Base-by-base conservation (phyloP, 2,113 vertebrate genomes). In the Ptychochromis oligacanthus region DNA sequence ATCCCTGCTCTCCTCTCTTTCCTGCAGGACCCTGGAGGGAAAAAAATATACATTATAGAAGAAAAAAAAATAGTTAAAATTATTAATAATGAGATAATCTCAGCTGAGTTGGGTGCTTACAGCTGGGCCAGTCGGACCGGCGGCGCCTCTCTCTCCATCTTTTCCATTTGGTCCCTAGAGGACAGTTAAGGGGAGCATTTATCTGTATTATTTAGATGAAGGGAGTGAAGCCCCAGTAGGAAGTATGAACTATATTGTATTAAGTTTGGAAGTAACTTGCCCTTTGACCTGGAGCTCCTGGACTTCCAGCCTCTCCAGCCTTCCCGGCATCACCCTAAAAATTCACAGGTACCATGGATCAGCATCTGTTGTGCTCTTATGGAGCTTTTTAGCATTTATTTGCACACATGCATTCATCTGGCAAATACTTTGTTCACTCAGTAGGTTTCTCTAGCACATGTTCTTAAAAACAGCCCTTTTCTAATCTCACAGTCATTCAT, bases 1-100 rank as follows among this genome's bases (percentile, higher is more conserved):
- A 96, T 13, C 98, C 98, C 87, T 98, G 97, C 78, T 99, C 98
- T 80, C 98, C 98, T 97, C 98, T 96, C 87, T 98, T 99, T 60
- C 98, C 98, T 59, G 97, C 96, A 24, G 89, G 82, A 74, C 98
- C 98, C 98, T 99, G 26, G 4, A 84, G 46, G 31, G 24, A 18
- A 82, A 46, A 7, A 4, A 52, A 80, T n/a, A 55, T 1, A 9
- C 0, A 9, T 17, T 24, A 26, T 26, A 26, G 6, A 18, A 55
- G 3, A 4, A 13, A 65, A 70, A 2, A n/a, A 18, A 3, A 56
- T 20, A 18, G 4, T 28, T 13, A 55, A 7, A 54, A 10, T 15
- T 9, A 58, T 15, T 28, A 38, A 2, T 75, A 28, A 54, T 34
- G 6, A 74, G 7, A 46, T 65, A 15, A 6, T 70, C 3, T 22